These are phyloP conservation scores for Discoglossus pictus DNA, from an alignment of 2,797 vertebrate species.

Conservation along the genomic window DNA sequence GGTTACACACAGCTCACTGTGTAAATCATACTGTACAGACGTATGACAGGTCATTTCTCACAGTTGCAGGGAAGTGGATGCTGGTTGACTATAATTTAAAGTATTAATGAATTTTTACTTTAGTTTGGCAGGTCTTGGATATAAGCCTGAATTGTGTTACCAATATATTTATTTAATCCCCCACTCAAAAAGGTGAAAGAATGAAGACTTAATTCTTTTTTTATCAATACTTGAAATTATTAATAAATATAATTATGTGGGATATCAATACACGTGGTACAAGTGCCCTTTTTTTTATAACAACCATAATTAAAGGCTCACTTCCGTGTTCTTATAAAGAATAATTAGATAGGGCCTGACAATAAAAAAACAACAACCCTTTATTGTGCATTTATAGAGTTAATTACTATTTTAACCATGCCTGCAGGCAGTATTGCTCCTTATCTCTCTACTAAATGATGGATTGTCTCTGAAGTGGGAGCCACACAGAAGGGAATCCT, in stretches of 20 bases:
- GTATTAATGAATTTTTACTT: constrained; percentile 46
- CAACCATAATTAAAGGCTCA: no score
- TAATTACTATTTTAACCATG: no score
- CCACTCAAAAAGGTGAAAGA: constrained; percentile 11
- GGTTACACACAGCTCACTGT: constrained; percentile 34
- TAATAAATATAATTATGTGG: constrained; percentile 16
- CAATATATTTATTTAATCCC: constrained; percentile 41
- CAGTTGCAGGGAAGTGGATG: constrained; percentile 28
- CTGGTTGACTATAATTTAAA: constrained; percentile 43
- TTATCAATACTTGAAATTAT: constrained; percentile 13
- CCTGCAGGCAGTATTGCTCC: no score
- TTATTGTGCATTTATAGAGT: no score
- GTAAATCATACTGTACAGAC: constrained; percentile 29
- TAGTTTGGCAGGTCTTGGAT: constrained; percentile 27
- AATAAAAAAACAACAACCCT: no score
- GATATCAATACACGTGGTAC: no score
- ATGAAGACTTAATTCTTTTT: background rate
- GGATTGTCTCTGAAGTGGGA: no score
- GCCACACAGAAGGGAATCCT: no score
- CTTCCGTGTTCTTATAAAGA: no score
- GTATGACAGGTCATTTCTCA: constrained; percentile 41
- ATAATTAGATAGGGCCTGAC: no score
- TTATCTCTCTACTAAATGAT: no score
- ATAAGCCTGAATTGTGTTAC: constrained; percentile 13
- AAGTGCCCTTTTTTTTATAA: no score